Evolutionary conservation across 1,140 invertebrate genomes (phyloP).

Genomic region (Drosophila triauraria): DNA sequence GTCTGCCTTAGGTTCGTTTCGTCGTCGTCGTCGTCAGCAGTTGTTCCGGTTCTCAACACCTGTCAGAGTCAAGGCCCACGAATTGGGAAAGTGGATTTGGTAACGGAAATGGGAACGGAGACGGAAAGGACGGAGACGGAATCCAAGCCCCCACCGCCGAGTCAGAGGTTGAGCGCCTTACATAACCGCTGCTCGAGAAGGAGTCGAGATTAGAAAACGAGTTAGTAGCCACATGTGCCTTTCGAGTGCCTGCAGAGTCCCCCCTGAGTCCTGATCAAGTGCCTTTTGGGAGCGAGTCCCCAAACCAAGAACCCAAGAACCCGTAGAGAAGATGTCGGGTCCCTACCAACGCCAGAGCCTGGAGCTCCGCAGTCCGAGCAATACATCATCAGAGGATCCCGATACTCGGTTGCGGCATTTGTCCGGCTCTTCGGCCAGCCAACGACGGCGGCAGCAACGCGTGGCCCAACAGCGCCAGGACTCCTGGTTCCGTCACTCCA

Average conservation of each 20-base stretch:
- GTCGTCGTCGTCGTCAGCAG: constrained; percentile 50
- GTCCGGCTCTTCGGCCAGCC: constrained; percentile 39
- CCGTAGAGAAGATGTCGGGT: constrained; percentile 48
- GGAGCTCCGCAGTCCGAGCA: constrained; percentile 53
- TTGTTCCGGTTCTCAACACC: constrained; percentile 76
- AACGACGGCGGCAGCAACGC: constrained; percentile 67
- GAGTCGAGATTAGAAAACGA: constrained; percentile 32
- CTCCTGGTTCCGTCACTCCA: constrained; percentile 79
- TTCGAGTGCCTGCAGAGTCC: constrained; percentile 36
- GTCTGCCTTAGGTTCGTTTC: constrained; percentile 13
- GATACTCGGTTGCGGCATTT: constrained; percentile 29
- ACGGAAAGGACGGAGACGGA: constrained; percentile 12
- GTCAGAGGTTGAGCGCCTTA: constrained; percentile 60
- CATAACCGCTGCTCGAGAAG: constrained; percentile 46
- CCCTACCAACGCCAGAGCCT: constrained; percentile 63
- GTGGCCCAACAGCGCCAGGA: constrained; percentile 68
- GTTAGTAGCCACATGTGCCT: constrained; percentile 54
- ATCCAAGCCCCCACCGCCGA: constrained; percentile 17
- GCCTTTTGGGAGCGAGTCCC: constrained; percentile 45
- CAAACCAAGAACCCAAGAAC: background rate
- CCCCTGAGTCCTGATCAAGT: constrained; percentile 35
- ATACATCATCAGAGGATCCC: constrained; percentile 19
- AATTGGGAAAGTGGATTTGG: constrained; percentile 30
- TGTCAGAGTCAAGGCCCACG: constrained; percentile 57
- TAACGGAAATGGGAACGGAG: constrained; percentile 24